Percentiles rank a stretch among this genome's conserved stretches.
These are phyloP conservation scores for Gymnarchus niloticus DNA, from an alignment of 2,113 vertebrate genomes.

Conservation along the genomic window DNA sequence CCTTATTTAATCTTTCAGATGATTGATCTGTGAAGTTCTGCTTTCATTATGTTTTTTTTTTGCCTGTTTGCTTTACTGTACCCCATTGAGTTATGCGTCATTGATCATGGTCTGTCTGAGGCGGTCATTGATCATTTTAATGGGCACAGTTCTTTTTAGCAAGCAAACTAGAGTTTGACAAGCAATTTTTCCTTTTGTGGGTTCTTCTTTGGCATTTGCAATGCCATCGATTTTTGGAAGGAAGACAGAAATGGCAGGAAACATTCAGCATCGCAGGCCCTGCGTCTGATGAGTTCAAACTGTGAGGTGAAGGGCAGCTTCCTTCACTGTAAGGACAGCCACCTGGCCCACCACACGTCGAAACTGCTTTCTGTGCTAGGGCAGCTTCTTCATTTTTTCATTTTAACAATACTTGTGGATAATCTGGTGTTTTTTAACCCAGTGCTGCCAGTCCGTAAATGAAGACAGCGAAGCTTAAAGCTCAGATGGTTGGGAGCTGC, in stretches of 20 bases:
- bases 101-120: conserved; percentile 1
- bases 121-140: neutral
- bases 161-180: conserved; percentile 3
- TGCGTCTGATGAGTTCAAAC: neutral
- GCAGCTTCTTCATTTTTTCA: neutral
- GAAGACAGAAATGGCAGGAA: neutral
- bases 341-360: neutral
- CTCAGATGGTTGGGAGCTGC: no score
- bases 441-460: neutral
- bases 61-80: neutral
- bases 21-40: conserved; percentile 1
- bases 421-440: neutral
- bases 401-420: neutral
- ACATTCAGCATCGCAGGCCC: neutral
- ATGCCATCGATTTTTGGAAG: neutral
- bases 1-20: neutral
- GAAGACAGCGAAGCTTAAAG: neutral
- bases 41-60: neutral
- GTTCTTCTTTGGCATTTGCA: neutral
- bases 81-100: neutral
- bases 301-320: neutral
- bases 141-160: neutral
- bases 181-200: neutral
- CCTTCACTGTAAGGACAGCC: neutral
- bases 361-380: neutral